A percentile compares a stretch with the other conserved stretches of the same genome.
These are phyloP conservation scores for Ormyrus thymus DNA, from an alignment of 2,888 invertebrate species.

Conservation along the genomic window DNA sequence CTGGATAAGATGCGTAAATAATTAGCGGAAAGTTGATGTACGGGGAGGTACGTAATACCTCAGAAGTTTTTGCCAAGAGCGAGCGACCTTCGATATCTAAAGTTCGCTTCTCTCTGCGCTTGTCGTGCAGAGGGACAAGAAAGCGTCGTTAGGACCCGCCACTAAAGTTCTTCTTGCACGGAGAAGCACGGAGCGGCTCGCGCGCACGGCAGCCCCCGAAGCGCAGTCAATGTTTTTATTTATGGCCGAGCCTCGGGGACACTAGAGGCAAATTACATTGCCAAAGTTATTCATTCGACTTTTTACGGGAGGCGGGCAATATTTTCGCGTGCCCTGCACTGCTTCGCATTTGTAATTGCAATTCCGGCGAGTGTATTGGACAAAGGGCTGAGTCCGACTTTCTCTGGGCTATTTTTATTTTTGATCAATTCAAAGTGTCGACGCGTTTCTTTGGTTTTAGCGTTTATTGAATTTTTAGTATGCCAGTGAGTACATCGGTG, in stretches of 20 bases:
- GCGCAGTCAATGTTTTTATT: constrained; percentile 52
- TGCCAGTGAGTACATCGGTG: too few species aligned
- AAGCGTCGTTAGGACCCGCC: constrained; percentile 52
- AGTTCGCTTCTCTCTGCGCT: constrained; percentile 31
- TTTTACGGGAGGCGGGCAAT: neutral
- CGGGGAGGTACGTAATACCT: neutral
- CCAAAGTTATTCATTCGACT: constrained; percentile 47
- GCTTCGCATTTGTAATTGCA: constrained; percentile 3
- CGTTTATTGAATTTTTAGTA: too few species aligned
- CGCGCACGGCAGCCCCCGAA: neutral
- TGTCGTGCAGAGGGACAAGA: constrained; percentile 38
- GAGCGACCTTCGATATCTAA: constrained; percentile 27
- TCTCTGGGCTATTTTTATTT: too few species aligned
- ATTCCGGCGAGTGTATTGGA: neutral
- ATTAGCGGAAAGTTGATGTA: constrained; percentile 27
- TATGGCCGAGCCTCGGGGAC: constrained; percentile 42
- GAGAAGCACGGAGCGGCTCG: neutral
- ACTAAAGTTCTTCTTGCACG: constrained; percentile 48
- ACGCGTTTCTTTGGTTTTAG: too few species aligned
- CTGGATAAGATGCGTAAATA: neutral
- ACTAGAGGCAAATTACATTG: constrained; percentile 46
- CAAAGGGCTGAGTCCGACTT: too few species aligned
- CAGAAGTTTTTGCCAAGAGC: constrained; percentile 17
- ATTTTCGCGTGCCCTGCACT: neutral
- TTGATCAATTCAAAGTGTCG: too few species aligned